These are phyloP conservation scores for Ypsolopha scabrella DNA, from an alignment of 2,888 invertebrate species.

Conservation along the genomic window DNA sequence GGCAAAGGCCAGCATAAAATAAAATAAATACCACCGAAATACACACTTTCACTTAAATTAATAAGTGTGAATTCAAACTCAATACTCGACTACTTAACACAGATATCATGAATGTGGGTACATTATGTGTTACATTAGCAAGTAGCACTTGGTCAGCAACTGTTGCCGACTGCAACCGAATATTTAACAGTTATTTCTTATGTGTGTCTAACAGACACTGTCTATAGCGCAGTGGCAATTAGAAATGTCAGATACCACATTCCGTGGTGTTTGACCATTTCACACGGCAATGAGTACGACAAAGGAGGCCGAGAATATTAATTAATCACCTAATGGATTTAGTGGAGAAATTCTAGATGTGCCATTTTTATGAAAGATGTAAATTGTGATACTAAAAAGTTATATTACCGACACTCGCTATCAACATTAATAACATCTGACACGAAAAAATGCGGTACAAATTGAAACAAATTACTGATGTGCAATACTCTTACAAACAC, in stretches of 20 bases:
- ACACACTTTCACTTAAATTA: background rate
- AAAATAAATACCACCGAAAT: background rate
- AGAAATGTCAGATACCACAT: constrained; percentile 20
- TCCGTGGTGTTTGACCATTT: constrained; percentile 11
- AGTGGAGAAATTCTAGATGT: background rate
- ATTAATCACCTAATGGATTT: background rate
- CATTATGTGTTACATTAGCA: constrained; percentile 13
- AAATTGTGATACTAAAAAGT: background rate
- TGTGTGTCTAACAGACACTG: constrained; percentile 9
- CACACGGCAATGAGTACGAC: too few relatives aligned
- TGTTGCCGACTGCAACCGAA: constrained; percentile 1
- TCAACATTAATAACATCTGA: background rate
- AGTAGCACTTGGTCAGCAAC: constrained; percentile 12
- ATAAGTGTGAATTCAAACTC: constrained; percentile 1
- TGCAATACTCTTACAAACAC: background rate
- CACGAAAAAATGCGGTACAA: background rate
- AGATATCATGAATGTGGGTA: constrained; percentile 15
- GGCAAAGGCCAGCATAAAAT: too few relatives aligned
- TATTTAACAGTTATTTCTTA: constrained; percentile 3
- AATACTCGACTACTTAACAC: constrained; percentile 10
- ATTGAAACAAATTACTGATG: too few relatives aligned
- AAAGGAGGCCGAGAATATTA: too few relatives aligned
- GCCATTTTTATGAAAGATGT: background rate
- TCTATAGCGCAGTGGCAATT: constrained; percentile 28
- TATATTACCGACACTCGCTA: background rate